These are phyloP conservation scores for Drosophila malerkotliana DNA, from an alignment of 1,140 invertebrate genomes.

Conservation along the genomic window DNA sequence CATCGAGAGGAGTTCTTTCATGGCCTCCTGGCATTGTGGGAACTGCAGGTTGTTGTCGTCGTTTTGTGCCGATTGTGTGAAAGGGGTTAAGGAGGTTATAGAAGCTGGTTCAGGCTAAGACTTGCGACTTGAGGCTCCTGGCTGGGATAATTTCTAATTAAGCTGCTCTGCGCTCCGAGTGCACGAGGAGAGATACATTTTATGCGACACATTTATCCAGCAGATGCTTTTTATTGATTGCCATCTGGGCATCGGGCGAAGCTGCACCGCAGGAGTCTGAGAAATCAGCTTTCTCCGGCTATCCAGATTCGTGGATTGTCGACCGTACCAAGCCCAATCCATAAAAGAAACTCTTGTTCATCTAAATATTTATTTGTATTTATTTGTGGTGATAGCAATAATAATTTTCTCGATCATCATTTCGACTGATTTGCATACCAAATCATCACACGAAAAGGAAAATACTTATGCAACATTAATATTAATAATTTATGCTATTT, in stretches of 20 bases:
- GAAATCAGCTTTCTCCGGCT: constrained; percentile 39
- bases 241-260: constrained; percentile 1
- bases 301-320: constrained; percentile 26
- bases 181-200: constrained; percentile 27
- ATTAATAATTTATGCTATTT: constrained; percentile 79
- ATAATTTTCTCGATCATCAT: constrained; percentile 55
- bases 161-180: constrained; percentile 15
- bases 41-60: constrained; percentile 13
- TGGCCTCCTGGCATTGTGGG: constrained; percentile 5
- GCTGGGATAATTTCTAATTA: constrained; percentile 48
- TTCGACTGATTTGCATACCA: constrained; percentile 63
- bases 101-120: constrained; percentile 21
- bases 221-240: constrained; percentile 50
- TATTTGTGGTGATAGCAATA: constrained; percentile 71
- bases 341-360: constrained; percentile 55
- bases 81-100: constrained; percentile 33
- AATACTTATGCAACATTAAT: constrained; percentile 44
- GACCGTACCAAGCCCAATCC: constrained; percentile 42
- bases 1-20: constrained; percentile 34
- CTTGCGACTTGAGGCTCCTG: neutral
- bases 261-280: constrained; percentile 40
- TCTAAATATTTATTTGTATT: constrained; percentile 74
- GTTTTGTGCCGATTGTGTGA: constrained; percentile 27
- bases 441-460: constrained; percentile 47
- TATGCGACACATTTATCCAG: constrained; percentile 46